Conservation (phyloP, 2,113 vertebrate genomes). For the Mola mola region DNA sequence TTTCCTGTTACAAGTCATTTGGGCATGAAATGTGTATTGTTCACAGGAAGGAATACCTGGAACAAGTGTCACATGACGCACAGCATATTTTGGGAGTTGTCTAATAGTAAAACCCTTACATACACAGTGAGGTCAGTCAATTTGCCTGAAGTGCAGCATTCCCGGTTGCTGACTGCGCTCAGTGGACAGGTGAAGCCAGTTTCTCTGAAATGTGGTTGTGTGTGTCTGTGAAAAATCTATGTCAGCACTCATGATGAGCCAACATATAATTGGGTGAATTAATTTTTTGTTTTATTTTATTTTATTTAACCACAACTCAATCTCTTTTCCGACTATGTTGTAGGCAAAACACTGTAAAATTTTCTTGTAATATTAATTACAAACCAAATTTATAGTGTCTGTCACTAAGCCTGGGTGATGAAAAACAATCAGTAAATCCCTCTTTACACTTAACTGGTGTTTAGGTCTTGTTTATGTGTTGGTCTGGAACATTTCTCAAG, state of each 20-base stretch:
- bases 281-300: not conserved
- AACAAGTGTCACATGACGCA: conserved; percentile 56
- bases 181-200: conserved; percentile 57
- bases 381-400: not conserved
- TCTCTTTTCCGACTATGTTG: not conserved
- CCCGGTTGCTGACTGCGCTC: conserved; percentile 42
- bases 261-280: not conserved
- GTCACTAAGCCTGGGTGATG: not conserved
- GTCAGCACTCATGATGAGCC: conserved; percentile 46
- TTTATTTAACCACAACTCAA: not conserved
- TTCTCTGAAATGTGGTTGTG: conserved; percentile 24
- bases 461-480: conserved; percentile 71
- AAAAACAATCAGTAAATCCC: conserved; percentile 1
- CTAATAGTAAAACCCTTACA: conserved; percentile 5
- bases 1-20: conserved; percentile 9
- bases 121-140: conserved; percentile 43
- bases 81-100: conserved; percentile 45
- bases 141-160: conserved; percentile 73
- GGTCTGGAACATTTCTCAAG: conserved; percentile 54
- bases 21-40: conserved; percentile 11
- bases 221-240: conserved; percentile 14
- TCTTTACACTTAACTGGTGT: not conserved
- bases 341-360: not conserved
- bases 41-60: conserved; percentile 8
- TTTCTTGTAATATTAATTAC: not conserved